These are phyloP conservation scores for Orientallactaga sibirica DNA, from an alignment of 2,797 vertebrate genomes.

Conservation along the genomic window DNA sequence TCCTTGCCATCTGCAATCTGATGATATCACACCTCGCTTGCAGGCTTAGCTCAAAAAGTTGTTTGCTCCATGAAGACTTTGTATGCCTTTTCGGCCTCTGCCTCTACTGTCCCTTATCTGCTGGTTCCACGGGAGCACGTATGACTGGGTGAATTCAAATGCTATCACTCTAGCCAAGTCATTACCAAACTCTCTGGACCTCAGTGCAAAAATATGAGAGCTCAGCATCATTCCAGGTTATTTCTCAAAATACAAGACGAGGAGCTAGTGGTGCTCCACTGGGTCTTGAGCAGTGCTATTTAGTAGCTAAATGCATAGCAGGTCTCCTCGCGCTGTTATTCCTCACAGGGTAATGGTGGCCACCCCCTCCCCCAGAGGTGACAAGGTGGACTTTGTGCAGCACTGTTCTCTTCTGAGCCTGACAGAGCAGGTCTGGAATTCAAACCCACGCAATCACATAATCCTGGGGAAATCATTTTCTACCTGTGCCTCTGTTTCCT, in stretches of 20 bases:
- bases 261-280: not conserved
- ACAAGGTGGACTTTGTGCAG: not conserved
- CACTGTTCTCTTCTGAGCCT: not conserved
- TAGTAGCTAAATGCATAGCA: not conserved
- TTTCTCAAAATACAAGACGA: constrained; percentile 1
- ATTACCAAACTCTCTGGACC: not conserved
- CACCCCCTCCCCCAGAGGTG: too few species aligned
- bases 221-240: not conserved
- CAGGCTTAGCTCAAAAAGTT: not conserved
- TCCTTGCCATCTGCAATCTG: not conserved
- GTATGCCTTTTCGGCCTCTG: not conserved
- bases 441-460: not conserved
- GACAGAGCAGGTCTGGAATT: not conserved
- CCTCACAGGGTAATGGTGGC: not conserved
- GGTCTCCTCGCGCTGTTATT: not conserved
- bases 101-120: not conserved
- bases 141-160: not conserved
- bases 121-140: not conserved
- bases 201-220: not conserved
- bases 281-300: not conserved
- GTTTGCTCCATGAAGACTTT: not conserved
- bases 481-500: not conserved
- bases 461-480: not conserved
- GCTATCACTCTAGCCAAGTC: not conserved
- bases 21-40: not conserved